Evolutionary conservation across 2,797 vertebrate genomes (phyloP).

Genomic region (Decapterus maruadsi): DNA sequence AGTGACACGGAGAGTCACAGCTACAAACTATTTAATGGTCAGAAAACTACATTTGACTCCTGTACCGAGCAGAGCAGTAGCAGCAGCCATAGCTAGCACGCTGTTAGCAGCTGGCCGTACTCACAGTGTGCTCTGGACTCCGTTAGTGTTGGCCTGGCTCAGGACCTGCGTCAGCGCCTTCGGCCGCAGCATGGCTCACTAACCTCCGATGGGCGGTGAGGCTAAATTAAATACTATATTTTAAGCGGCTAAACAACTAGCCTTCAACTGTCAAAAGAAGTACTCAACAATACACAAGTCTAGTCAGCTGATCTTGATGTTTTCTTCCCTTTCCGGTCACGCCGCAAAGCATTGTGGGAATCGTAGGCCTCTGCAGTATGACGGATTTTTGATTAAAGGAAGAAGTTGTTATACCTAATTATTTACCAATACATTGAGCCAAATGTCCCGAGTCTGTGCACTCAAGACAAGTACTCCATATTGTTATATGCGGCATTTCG

Average conservation of each 20-base stretch:
- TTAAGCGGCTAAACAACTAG: neutral
- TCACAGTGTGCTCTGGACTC: constrained; percentile 98
- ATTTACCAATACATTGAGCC: neutral
- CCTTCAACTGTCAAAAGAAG: neutral
- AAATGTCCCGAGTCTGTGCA: neutral
- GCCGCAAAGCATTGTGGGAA: constrained; percentile 59
- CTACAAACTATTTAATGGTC: neutral
- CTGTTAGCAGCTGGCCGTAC: constrained; percentile 67
- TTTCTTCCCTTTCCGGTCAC: constrained; percentile 38
- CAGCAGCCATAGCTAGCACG: constrained; percentile 9
- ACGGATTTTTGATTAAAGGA: neutral
- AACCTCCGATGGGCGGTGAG: accelerated
- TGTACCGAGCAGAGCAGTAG: neutral
- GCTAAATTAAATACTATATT: accelerated
- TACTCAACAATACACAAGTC: neutral
- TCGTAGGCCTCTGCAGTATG: constrained; percentile 3
- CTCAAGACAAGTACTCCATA: neutral
- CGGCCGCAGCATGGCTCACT: constrained; percentile 90
- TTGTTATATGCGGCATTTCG: too few species aligned
- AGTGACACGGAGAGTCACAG: too few species aligned
- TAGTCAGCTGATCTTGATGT: constrained; percentile 65
- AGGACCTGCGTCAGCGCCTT: constrained; percentile 97
- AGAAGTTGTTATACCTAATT: neutral
- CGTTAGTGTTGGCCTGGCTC: constrained; percentile 97
- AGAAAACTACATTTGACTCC: neutral